Percentiles rank a stretch among this genome's conserved stretches.
These are phyloP conservation scores for Drosophila repleta DNA, from an alignment of 1,140 invertebrate species.

Conservation along the genomic window DNA sequence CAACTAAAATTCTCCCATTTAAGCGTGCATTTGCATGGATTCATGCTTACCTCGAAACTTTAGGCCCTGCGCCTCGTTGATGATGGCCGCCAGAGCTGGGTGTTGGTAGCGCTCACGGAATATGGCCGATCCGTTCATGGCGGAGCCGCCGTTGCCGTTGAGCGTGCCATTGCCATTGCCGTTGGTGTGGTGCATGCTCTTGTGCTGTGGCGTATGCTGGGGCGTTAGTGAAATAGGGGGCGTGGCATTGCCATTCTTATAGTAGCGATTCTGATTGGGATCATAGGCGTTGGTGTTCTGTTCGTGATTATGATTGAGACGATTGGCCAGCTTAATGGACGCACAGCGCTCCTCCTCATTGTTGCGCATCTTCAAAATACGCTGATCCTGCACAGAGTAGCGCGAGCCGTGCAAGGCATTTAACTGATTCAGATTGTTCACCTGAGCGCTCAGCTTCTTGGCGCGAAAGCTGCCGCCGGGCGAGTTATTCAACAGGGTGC, in stretches of 20 bases:
- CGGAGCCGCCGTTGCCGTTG: conserved; percentile 57
- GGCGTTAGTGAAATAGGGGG: conserved; percentile 71
- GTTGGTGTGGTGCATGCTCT: conserved; percentile 59
- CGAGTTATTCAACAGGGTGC: conserved; percentile 75
- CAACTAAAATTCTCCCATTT: neutral
- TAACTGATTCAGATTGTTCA: conserved; percentile 75
- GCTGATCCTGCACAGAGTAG: conserved; percentile 80
- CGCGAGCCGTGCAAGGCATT: conserved; percentile 74
- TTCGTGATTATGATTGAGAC: conserved; percentile 70
- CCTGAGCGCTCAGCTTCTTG: conserved; percentile 72
- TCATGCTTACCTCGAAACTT: conserved; percentile 75
- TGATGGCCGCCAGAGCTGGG: conserved; percentile 80
- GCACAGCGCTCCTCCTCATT: conserved; percentile 78
- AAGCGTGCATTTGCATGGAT: neutral
- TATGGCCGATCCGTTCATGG: conserved; percentile 73
- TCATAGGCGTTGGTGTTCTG: conserved; percentile 58
- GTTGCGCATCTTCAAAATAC: conserved; percentile 82
- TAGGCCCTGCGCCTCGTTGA: conserved; percentile 78
- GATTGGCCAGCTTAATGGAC: conserved; percentile 78
- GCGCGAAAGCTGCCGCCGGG: conserved; percentile 77
- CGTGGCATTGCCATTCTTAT: conserved; percentile 77
- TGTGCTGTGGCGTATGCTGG: conserved; percentile 76
- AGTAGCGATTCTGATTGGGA: conserved; percentile 83
- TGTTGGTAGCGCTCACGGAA: conserved; percentile 81
- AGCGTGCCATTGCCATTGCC: conserved; percentile 58